A percentile compares a stretch with the other conserved stretches of the same genome.
These are phyloP conservation scores for Neocrepidodera transversa DNA, from an alignment of 2,888 invertebrate species.

Conservation along the genomic window DNA sequence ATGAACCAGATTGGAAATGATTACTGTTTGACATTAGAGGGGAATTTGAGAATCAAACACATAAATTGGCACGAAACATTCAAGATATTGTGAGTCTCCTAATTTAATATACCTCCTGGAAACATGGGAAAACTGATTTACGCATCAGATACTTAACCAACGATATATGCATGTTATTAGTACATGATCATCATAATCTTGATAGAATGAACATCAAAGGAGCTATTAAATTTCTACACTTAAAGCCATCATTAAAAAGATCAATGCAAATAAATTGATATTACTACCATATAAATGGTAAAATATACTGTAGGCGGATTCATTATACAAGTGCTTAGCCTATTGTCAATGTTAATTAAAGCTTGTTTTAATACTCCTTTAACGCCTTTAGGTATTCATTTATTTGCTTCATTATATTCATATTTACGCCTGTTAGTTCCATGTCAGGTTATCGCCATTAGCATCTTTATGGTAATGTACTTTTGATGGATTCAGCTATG, in stretches of 20 bases:
- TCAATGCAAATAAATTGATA: neutral
- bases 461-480: conserved; percentile 14
- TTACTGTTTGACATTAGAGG: too few relatives aligned
- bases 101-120: too few relatives aligned
- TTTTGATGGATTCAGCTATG: conserved; percentile 1
- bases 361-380: conserved; percentile 10
- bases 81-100: too few relatives aligned
- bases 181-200: too few relatives aligned
- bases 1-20: too few relatives aligned
- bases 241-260: neutral
- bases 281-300: neutral
- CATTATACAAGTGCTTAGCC: conserved; percentile 8
- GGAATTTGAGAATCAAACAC: too few relatives aligned
- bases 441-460: conserved; percentile 12
- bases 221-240: too few relatives aligned
- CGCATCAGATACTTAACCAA: too few relatives aligned
- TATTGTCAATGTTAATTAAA: conserved; percentile 15
- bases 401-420: conserved; percentile 23
- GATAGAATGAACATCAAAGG: too few relatives aligned
- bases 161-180: too few relatives aligned
- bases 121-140: too few relatives aligned
- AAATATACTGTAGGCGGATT: conserved; percentile 7
- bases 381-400: conserved; percentile 22
- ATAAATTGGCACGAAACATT: too few relatives aligned
- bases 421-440: conserved; percentile 20